Conservation (phyloP, 2,113 vertebrate genomes). For the Prinia subflava region DNA sequence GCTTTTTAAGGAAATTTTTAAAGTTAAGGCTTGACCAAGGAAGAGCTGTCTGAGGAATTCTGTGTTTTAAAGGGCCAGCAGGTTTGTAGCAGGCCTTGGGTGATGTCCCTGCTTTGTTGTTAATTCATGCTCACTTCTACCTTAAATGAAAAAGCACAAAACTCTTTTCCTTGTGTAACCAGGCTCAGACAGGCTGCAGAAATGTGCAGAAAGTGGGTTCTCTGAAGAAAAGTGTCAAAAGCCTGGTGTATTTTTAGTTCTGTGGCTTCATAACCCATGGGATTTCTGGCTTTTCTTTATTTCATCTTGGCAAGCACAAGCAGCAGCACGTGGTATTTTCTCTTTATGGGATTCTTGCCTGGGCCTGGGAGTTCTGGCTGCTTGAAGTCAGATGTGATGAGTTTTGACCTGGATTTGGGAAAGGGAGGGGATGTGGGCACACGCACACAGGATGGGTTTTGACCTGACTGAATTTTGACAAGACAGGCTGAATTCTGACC, state of each 20-base stretch:
- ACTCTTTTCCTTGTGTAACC: neutral
- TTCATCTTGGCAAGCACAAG: neutral
- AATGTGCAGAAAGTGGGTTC: neutral
- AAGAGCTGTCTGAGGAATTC: neutral
- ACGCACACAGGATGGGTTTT: neutral
- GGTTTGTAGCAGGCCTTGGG: neutral
- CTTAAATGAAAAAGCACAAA: neutral
- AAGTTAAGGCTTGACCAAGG: neutral
- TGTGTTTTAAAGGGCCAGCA: neutral
- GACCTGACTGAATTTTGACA: neutral
- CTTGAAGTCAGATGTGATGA: neutral
- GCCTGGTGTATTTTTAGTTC: neutral
- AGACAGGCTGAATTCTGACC: neutral
- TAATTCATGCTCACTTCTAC: neutral
- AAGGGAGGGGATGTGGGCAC: neutral
- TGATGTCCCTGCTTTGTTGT: neutral
- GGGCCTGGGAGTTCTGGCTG: neutral
- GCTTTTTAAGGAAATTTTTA: neutral
- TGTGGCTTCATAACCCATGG: neutral
- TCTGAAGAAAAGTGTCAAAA: neutral
- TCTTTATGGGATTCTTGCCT: fast-evolving
- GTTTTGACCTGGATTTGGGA: neutral
- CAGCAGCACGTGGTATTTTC: neutral
- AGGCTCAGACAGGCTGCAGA: neutral
- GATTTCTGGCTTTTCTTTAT: neutral